Conservation (phyloP, 2,113 vertebrate species). For the Sorex araneus region DNA sequence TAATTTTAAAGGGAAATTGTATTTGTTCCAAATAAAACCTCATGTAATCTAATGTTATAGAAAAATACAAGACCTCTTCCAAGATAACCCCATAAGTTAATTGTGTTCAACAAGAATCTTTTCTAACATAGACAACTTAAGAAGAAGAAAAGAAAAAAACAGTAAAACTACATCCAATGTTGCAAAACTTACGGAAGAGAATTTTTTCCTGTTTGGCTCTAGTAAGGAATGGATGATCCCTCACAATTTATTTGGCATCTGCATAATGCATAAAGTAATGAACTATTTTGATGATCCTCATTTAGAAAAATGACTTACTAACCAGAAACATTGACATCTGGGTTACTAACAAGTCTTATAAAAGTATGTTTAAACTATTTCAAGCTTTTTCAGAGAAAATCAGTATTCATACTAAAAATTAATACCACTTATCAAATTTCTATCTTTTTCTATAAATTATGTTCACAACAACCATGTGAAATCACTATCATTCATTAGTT, state of each 20-base stretch:
- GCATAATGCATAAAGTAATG: neutral
- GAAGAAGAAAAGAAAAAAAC: neutral
- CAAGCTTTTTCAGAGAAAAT: conserved; percentile 28
- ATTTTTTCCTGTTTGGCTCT: neutral
- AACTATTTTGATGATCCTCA: neutral
- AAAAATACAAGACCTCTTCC: conserved; percentile 21
- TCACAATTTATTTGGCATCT: conserved; percentile 23
- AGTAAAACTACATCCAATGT: neutral
- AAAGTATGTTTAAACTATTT: neutral
- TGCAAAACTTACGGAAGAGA: neutral
- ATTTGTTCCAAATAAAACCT: conserved; percentile 33
- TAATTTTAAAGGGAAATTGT: neutral
- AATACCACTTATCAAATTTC: conserved; percentile 38
- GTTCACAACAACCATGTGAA: neutral
- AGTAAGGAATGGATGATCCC: neutral
- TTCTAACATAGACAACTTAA: neutral
- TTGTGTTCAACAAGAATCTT: neutral
- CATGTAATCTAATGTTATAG: neutral
- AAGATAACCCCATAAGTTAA: conserved; percentile 1
- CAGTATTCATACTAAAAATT: neutral
- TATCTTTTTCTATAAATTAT: neutral
- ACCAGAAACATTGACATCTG: neutral
- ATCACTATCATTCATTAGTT: neutral
- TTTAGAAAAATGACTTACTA: conserved; percentile 17
- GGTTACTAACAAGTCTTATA: neutral